Percentiles rank a stretch among this genome's conserved stretches.
Evolutionary conservation across 2,888 invertebrate genomes (phyloP).

Genomic region (Ephialtes manifestator): DNA sequence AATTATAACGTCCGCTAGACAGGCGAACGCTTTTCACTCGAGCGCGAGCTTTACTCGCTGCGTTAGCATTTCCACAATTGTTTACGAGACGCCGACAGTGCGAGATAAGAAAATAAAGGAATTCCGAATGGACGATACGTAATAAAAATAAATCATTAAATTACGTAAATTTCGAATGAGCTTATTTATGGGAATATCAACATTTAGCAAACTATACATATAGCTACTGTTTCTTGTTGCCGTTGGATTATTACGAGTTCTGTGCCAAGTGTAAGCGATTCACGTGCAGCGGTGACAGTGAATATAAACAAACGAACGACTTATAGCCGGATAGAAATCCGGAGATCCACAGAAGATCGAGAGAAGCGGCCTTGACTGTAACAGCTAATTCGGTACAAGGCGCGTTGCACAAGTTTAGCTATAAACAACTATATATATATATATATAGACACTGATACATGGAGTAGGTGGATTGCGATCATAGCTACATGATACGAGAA

Average conservation of each 20-base stretch:
- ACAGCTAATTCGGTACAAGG: slow-evolving; percentile 71
- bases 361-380: slow-evolving; percentile 66
- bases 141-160: neutral
- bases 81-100: neutral
- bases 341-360: slow-evolving; percentile 38
- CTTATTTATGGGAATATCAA: neutral
- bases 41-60: neutral
- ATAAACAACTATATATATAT: neutral
- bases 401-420: slow-evolving; percentile 55
- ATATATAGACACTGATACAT: neutral
- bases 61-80: neutral
- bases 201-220: neutral
- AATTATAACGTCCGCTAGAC: neutral
- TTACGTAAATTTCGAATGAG: neutral
- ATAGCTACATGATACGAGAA: slow-evolving; percentile 4
- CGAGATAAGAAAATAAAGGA: neutral
- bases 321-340: slow-evolving; percentile 14
- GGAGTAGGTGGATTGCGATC: slow-evolving; percentile 47
- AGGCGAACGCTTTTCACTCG: neutral
- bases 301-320: slow-evolving; percentile 3
- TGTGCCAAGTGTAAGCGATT: slow-evolving; percentile 25
- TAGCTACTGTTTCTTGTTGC: too few species aligned
- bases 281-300: neutral
- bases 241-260: slow-evolving; percentile 3
- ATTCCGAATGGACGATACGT: neutral